Percentiles rank a stretch among this genome's conserved stretches.
These are phyloP conservation scores for Wiebesia pumilae DNA, from an alignment of 1,140 invertebrate genomes.

Conservation along the genomic window DNA sequence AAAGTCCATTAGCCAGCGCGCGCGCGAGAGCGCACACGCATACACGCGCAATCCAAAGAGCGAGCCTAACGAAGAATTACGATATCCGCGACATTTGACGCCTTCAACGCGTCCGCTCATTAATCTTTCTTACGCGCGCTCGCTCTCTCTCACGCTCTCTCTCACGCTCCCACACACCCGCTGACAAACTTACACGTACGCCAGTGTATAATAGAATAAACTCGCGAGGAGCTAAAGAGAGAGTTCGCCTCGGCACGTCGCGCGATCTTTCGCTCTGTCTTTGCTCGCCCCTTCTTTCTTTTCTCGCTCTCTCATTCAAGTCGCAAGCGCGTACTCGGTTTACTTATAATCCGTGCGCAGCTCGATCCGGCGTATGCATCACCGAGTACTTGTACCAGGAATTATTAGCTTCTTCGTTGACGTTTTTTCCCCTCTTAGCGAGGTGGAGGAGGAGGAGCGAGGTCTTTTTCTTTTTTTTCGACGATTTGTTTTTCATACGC, in stretches of 20 bases:
- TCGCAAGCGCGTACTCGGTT: not conserved
- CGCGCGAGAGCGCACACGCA: not conserved
- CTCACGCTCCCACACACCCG: not conserved
- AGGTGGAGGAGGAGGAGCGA: too few relatives aligned
- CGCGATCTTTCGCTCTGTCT: not conserved
- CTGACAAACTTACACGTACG: not conserved
- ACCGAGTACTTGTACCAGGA: not conserved
- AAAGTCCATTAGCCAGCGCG: not conserved
- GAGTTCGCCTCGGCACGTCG: not conserved
- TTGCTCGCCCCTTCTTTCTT: too few relatives aligned
- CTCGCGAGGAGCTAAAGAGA: not conserved
- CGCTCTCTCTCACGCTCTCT: not conserved
- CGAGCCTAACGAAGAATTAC: conserved; percentile 26
- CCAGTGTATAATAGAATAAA: conserved; percentile 15
- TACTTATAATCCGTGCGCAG: not conserved
- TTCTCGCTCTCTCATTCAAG: not conserved
- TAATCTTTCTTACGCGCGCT: conserved; percentile 19
- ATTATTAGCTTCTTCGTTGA: conserved; percentile 2
- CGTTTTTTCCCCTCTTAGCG: not conserved
- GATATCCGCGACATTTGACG: conserved; percentile 33
- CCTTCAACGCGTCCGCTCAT: conserved; percentile 32
- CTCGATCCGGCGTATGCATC: too few relatives aligned
- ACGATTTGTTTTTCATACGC: not conserved
- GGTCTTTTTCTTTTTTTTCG: not conserved
- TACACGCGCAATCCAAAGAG: not conserved